Conservation (phyloP, 2,888 invertebrate species). For the Melanchra persicariae region DNA sequence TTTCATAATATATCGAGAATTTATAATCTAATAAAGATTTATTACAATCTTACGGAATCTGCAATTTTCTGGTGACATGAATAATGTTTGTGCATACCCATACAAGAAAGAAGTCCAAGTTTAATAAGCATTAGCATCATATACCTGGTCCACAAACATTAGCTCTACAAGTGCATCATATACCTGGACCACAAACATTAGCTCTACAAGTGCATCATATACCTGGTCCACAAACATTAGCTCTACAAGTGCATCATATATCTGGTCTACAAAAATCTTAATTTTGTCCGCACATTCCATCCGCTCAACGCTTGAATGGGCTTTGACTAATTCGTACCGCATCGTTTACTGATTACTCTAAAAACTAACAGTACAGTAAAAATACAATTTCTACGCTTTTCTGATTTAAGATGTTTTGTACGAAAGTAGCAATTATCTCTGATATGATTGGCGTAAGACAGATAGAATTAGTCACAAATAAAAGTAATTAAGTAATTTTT, state of each 20-base stretch:
- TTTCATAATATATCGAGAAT: too few species aligned
- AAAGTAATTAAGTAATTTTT: constrained; percentile 12
- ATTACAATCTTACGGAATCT: too few species aligned
- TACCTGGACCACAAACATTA: constrained; percentile 31
- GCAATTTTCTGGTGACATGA: too few species aligned
- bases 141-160: constrained; percentile 31
- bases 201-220: too few species aligned
- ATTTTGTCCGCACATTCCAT: constrained; percentile 53
- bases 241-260: constrained; percentile 35
- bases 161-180: too few species aligned
- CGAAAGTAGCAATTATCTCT: constrained; percentile 49
- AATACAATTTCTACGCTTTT: constrained; percentile 49
- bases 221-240: constrained; percentile 32
- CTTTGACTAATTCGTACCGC: constrained; percentile 55
- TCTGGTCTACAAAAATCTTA: constrained; percentile 44
- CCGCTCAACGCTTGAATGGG: constrained; percentile 47
- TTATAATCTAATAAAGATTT: too few species aligned
- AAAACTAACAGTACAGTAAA: constrained; percentile 43
- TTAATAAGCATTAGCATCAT: constrained; percentile 25
- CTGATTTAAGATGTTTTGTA: constrained; percentile 40
- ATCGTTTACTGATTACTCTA: constrained; percentile 50
- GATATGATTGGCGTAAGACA: constrained; percentile 19
- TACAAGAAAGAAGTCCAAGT: constrained; percentile 28
- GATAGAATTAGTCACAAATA: constrained; percentile 31
- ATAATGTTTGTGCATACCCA: constrained; percentile 16